A percentile compares a stretch with the other conserved stretches of the same genome.
Conservation (phyloP, 2,113 vertebrate species). For the Chaetops frenatus region DNA sequence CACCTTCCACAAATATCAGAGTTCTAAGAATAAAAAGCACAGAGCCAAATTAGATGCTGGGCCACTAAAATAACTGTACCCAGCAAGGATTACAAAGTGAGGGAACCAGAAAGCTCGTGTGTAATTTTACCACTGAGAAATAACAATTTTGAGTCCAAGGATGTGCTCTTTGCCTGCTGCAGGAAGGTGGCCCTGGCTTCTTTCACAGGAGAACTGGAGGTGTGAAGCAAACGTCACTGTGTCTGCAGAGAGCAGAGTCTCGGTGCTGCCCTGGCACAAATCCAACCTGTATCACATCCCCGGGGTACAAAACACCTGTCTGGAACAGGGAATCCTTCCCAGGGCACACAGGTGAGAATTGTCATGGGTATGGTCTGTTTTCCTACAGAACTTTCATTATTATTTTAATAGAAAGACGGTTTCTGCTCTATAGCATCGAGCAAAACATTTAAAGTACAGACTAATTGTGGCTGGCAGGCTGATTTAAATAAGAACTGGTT, state of each 20-base stretch:
- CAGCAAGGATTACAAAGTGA: not conserved
- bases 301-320: fast-evolving
- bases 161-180: not conserved
- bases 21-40: not conserved
- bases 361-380: not conserved
- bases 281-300: not conserved
- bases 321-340: not conserved
- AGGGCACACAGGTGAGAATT: too few relatives aligned
- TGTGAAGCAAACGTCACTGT: not conserved
- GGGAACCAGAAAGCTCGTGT: not conserved
- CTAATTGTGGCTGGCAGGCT: not conserved
- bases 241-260: not conserved
- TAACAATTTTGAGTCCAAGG: not conserved
- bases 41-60: not conserved
- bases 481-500: not conserved
- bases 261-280: not conserved
- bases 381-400: not conserved
- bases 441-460: not conserved
- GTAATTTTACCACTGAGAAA: not conserved
- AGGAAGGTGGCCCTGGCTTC: not conserved
- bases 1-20: not conserved
- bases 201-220: not conserved
- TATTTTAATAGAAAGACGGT: not conserved
- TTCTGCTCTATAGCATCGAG: not conserved
- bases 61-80: not conserved